phyloP scores from a whole-genome alignment of 2,888 invertebrate genomes.

The Seladonia tumulorum region DNA sequence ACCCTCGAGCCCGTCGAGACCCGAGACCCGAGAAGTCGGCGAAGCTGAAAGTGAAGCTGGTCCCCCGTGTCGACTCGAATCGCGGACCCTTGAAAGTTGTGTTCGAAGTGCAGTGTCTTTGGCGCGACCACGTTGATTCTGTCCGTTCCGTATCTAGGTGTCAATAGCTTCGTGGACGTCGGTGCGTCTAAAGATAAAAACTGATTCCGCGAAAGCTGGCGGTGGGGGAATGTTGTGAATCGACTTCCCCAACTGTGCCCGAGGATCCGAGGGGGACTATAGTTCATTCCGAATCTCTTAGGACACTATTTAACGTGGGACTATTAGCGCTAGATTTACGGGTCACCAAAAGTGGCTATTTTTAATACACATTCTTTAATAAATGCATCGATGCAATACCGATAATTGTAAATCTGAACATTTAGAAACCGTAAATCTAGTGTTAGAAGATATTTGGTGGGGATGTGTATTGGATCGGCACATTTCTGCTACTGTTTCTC shows the following conservation, averaged over 20 bases:
- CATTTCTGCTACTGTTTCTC: not conserved
- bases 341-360: too few species aligned
- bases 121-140: not conserved
- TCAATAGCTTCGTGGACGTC: not conserved
- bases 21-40: not conserved
- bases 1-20: not conserved
- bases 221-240: constrained; percentile 1
- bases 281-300: not conserved
- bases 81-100: not conserved
- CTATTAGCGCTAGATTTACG: too few species aligned
- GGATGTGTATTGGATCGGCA: not conserved
- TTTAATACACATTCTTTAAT: too few species aligned
- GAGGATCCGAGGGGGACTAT: not conserved
- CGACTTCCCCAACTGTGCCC: not conserved
- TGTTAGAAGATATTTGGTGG: not conserved
- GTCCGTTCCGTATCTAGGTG: not conserved
- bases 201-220: not conserved
- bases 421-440: not conserved
- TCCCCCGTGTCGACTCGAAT: not conserved
- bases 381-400: too few species aligned
- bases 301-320: not conserved
- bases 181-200: not conserved
- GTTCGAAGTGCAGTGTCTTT: not conserved
- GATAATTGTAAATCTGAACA: too few species aligned
- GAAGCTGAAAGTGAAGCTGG: constrained; percentile 3